A percentile compares a stretch with the other conserved stretches of the same genome.
Evolutionary conservation across 2,888 invertebrate genomes (phyloP).

Genomic region (Campoplex capitator): DNA sequence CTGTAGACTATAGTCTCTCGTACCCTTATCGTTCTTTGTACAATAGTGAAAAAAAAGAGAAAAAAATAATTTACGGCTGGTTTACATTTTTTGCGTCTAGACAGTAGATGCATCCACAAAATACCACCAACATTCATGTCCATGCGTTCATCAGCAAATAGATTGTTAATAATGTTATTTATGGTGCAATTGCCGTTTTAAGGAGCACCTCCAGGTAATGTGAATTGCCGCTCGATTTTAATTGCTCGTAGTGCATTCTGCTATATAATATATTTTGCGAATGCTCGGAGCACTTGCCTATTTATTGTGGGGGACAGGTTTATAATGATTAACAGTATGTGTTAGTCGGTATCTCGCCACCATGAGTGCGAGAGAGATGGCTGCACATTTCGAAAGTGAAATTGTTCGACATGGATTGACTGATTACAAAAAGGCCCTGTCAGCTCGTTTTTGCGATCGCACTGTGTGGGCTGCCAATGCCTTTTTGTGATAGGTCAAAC

Average conservation of each 20-base stretch:
- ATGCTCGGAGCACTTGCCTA: not conserved
- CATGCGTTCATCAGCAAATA: not conserved
- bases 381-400: too few relatives aligned
- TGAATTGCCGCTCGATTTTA: not conserved
- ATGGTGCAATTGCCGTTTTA: not conserved
- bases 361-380: too few relatives aligned
- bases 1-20: conserved; percentile 74
- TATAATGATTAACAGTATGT: not conserved
- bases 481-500: too few relatives aligned
- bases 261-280: not conserved
- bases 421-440: too few relatives aligned
- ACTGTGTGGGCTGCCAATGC: too few relatives aligned
- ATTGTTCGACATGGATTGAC: too few relatives aligned
- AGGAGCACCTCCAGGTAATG: not conserved
- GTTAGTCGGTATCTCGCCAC: too few relatives aligned
- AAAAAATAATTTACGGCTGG: not conserved
- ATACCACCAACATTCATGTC: not conserved
- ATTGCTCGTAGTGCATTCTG: not conserved
- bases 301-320: not conserved
- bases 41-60: conserved; percentile 73
- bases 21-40: conserved; percentile 77
- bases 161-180: not conserved
- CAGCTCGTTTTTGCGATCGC: too few relatives aligned
- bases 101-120: not conserved
- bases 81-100: not conserved